Percentiles rank a stretch among this genome's conserved stretches.
These are phyloP conservation scores for Hylia prasina DNA, from an alignment of 2,113 vertebrate genomes.

Conservation along the genomic window DNA sequence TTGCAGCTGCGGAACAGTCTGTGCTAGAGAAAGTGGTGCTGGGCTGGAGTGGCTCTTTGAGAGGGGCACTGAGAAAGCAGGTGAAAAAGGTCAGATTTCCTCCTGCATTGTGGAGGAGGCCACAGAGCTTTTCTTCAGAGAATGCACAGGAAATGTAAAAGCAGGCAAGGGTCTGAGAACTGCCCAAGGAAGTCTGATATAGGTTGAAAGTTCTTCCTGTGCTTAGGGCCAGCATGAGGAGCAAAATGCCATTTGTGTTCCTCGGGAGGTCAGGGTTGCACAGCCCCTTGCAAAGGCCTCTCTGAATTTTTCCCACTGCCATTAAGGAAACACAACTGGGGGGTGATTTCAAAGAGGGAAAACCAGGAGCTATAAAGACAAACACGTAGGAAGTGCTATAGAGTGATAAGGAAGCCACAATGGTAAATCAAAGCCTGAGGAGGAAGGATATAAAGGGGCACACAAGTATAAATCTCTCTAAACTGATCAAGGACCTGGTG, in stretches of 20 bases:
- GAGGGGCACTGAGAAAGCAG: background rate
- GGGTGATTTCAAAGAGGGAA: background rate
- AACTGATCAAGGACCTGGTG: background rate
- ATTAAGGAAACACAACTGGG: background rate
- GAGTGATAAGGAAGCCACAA: conserved; percentile 32
- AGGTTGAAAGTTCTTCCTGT: conserved; percentile 22
- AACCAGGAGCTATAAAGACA: background rate
- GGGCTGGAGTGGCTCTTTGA: background rate
- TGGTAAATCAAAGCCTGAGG: conserved; percentile 49
- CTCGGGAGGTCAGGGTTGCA: background rate
- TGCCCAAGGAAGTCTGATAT: background rate
- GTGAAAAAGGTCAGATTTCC: background rate
- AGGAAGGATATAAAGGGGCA: conserved; percentile 42
- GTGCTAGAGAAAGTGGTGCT: background rate
- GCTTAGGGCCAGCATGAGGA: background rate
- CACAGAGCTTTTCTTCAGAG: conserved; percentile 1
- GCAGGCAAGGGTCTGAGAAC: conserved; percentile 4
- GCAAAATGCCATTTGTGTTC: background rate
- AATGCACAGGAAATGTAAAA: conserved; percentile 21
- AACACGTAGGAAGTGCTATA: conserved; percentile 8
- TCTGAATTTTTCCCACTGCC: background rate
- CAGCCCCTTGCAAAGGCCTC: background rate
- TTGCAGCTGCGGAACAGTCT: background rate
- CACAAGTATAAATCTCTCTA: conserved; percentile 31
- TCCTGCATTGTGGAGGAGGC: background rate